Evolutionary conservation across 2,113 vertebrate species (phyloP).

Genomic region (Urocynchramus pylzowi): DNA sequence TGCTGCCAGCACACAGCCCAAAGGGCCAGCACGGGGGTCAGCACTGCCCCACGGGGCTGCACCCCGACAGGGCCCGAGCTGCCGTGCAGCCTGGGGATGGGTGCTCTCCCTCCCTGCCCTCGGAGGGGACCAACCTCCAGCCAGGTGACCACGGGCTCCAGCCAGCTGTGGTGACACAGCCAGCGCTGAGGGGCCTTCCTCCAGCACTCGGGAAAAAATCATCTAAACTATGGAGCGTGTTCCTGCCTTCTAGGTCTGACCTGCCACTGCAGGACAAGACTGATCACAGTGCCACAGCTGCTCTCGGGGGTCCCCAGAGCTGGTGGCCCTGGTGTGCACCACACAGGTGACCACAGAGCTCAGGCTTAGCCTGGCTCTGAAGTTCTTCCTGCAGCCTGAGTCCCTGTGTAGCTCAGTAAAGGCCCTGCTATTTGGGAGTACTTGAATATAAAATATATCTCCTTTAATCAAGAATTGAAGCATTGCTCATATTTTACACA

Average conservation of each 20-base stretch:
- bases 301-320: background rate
- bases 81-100: background rate
- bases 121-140: background rate
- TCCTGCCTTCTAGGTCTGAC: background rate
- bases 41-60: no score
- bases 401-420: fast-evolving
- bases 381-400: background rate
- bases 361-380: background rate
- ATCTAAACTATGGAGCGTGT: fast-evolving
- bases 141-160: fast-evolving
- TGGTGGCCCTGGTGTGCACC: background rate
- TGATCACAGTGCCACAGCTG: fast-evolving
- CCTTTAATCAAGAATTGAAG: background rate
- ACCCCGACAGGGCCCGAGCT: background rate
- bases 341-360: background rate
- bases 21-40: no score
- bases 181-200: fast-evolving
- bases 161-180: fast-evolving
- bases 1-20: no score
- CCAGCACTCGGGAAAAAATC: fast-evolving
- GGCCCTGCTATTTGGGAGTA: background rate
- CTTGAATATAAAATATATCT: background rate
- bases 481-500: background rate
- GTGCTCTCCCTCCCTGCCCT: fast-evolving
- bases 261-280: fast-evolving